Base-by-base conservation (phyloP, 2,113 vertebrate species). In the Odontesthes bonariensis region DNA sequence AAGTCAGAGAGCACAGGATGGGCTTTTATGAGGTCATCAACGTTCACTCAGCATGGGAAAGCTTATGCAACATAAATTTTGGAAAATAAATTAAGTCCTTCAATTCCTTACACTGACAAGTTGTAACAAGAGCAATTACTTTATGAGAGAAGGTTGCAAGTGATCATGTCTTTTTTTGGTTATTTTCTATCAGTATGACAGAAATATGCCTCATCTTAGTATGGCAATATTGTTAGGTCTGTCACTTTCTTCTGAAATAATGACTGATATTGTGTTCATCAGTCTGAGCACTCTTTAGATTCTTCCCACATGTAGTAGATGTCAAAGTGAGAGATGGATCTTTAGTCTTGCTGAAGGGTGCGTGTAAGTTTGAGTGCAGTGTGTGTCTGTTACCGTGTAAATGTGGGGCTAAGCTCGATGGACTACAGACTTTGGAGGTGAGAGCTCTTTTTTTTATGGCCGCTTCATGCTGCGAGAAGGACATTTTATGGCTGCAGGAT, bases 401-500 rank as follows among this genome's bases (percentile, higher is more conserved):
- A 83, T 77, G 72, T 66, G 49, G 49, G 70, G 77, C 47, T 54
- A 51, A 69, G 57, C 76, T 82, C 73, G 67, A 52, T 57, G 70
- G 73, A 75, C 53, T 72, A 57, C 75, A 86, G 68, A 88, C 82
- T 82, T 86, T 55, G 62, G 78, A 91, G 83, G 85, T 86, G 84
- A 83, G 84, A 87, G 83, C 56, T 73, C 65, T 75, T 91, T 91
- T 91, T 92, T 92, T 92, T 86, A 90, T 84, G 75, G 88, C 77
- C 81, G 67, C 70, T 84, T 55, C 82, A 89, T 84, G 81, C 82
- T 77, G 87, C 81, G 85, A 89, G 81, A 87, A 82, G 78, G 80
- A 46, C 77, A 79, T 90, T 92, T 90, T 88, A 89, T 83, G 84
- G 84, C 82, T 71, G 73, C 83, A 77, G 87, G 88, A 90, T 91